phyloP scores from a whole-genome alignment of 1,140 invertebrate genomes.

The Calosoma granatense region DNA sequence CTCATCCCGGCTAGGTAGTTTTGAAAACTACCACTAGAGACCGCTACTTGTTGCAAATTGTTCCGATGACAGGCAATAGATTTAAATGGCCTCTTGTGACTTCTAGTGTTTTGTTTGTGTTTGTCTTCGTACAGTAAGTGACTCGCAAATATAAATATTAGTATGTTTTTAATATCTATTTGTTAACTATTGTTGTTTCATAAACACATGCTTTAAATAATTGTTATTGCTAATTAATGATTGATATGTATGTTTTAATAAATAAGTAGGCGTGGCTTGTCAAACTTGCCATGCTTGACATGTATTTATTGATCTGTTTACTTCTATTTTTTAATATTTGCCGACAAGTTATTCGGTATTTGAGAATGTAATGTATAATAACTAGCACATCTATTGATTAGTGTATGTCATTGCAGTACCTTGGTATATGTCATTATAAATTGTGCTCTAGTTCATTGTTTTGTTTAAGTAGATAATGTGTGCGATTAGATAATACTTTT shows the following conservation, averaged over 20 bases:
- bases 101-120: constrained; percentile 2
- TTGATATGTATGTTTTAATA: neutral
- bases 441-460: too few relatives aligned
- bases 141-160: neutral
- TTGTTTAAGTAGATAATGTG: too few relatives aligned
- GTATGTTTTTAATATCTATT: too few relatives aligned
- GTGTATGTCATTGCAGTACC: too few relatives aligned
- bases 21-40: too few relatives aligned
- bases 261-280: constrained; percentile 1
- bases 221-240: neutral
- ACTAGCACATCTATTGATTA: neutral
- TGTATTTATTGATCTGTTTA: constrained; percentile 3
- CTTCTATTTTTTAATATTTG: neutral
- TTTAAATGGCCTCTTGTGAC: constrained; percentile 4
- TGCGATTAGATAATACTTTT: too few relatives aligned
- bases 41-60: too few relatives aligned
- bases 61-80: too few relatives aligned
- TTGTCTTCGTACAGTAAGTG: neutral
- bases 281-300: neutral
- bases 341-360: neutral
- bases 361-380: neutral
- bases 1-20: too few relatives aligned
- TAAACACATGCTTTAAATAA: too few relatives aligned
- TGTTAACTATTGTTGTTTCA: too few relatives aligned
- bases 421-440: too few relatives aligned